These are phyloP conservation scores for Drosophila niveifrons DNA, from an alignment of 2,888 invertebrate species.

Conservation along the genomic window DNA sequence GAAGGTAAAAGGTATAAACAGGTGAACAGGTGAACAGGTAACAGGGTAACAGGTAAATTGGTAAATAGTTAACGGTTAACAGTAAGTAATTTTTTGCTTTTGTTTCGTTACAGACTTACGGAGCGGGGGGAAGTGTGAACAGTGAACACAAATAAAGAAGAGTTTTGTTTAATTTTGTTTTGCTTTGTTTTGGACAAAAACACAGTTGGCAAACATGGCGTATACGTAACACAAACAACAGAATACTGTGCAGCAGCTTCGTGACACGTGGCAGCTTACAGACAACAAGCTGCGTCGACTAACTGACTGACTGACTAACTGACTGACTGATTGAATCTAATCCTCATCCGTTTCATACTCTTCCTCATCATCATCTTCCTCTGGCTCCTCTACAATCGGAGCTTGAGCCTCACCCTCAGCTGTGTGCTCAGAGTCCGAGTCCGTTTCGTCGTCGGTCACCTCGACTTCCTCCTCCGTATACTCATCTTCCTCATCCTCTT, in stretches of 20 bases:
- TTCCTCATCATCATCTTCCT: constrained; percentile 38
- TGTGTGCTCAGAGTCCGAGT: constrained; percentile 20
- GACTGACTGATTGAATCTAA: constrained; percentile 20
- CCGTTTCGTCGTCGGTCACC: constrained; percentile 35
- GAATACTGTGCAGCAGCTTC: constrained; percentile 55
- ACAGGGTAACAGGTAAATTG: constrained; percentile 53
- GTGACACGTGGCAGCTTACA: constrained; percentile 36
- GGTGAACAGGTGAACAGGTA: constrained; percentile 39
- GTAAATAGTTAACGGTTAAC: constrained; percentile 72
- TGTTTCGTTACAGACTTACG: constrained; percentile 69
- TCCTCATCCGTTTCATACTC: constrained; percentile 41
- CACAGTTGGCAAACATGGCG: constrained; percentile 61
- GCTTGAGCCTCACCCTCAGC: constrained; percentile 20
- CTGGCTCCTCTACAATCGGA: constrained; percentile 29
- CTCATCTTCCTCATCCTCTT: constrained; percentile 38
- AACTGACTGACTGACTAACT: neutral
- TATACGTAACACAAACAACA: constrained; percentile 66
- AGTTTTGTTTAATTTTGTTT: constrained; percentile 26
- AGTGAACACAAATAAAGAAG: constrained; percentile 83
- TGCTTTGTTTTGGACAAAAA: constrained; percentile 35
- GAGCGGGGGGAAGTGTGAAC: constrained; percentile 81
- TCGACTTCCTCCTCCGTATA: constrained; percentile 54
- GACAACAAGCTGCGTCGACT: neutral
- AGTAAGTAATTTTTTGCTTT: constrained; percentile 48
- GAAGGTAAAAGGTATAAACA: constrained; percentile 19